A percentile compares a stretch with the other conserved stretches of the same genome.
phyloP scores from a whole-genome alignment of 2,797 vertebrate genomes.

The Miichthys miiuy region DNA sequence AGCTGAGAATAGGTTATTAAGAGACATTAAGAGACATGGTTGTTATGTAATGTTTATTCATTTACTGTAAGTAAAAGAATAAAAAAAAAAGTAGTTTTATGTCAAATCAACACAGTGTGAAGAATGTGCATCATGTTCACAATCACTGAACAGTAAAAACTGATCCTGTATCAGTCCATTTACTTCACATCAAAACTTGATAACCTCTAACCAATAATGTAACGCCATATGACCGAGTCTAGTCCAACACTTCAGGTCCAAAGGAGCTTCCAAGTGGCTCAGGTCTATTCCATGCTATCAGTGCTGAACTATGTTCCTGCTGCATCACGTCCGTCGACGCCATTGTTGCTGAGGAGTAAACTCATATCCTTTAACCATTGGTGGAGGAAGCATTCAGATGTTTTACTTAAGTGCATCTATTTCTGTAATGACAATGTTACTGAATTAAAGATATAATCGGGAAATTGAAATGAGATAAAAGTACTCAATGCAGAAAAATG shows the following conservation, averaged over 20 bases:
- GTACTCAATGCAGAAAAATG: too few species aligned
- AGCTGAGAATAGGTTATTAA: background rate
- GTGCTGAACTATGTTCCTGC: constrained; percentile 55
- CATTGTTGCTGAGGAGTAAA: background rate
- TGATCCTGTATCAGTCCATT: background rate
- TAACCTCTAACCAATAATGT: background rate
- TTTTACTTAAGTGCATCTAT: too few species aligned
- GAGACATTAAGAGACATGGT: background rate
- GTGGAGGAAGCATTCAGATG: too few species aligned
- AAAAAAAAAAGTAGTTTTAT: background rate
- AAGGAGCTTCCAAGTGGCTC: constrained; percentile 56
- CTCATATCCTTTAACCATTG: background rate
- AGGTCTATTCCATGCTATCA: constrained; percentile 39
- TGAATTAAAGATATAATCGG: too few species aligned
- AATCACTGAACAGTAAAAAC: background rate
- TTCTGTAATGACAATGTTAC: too few species aligned
- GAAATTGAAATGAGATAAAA: too few species aligned
- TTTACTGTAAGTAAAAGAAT: background rate
- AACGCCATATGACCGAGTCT: constrained; percentile 2
- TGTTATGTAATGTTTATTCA: background rate
- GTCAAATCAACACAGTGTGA: background rate
- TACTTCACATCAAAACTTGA: constrained; percentile 15
- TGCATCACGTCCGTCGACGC: constrained; percentile 37
- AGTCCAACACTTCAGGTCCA: constrained; percentile 48
- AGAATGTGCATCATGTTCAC: background rate